phyloP scores from a whole-genome alignment of 2,888 invertebrate species.

The Allygus modestus region DNA sequence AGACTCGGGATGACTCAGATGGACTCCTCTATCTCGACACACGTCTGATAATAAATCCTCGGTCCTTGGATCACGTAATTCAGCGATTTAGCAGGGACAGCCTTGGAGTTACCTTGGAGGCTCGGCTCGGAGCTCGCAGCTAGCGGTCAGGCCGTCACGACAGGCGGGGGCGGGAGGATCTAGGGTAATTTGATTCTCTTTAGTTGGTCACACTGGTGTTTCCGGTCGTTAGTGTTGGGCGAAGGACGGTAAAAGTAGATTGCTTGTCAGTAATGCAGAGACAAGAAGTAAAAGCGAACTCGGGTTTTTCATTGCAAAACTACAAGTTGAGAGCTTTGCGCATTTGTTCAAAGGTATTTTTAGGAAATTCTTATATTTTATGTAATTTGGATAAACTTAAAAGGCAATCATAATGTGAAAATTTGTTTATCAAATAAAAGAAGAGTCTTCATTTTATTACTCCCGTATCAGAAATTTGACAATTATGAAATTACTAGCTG shows the following conservation, averaged over 20 bases:
- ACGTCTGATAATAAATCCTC: constrained; percentile 44
- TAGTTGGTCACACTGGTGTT: constrained; percentile 35
- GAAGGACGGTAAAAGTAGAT: not conserved
- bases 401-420: no score
- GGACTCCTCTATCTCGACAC: constrained; percentile 26
- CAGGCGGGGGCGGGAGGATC: constrained; percentile 24
- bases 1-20: not conserved
- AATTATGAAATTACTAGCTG: no score
- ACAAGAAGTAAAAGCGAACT: no score
- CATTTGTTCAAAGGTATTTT: no score
- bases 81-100: constrained; percentile 22
- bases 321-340: no score
- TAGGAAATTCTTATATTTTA: no score
- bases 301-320: no score
- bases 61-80: constrained; percentile 48
- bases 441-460: no score
- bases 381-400: no score
- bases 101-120: constrained; percentile 8
- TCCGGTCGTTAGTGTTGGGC: constrained; percentile 19
- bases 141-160: constrained; percentile 12
- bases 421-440: no score
- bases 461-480: no score
- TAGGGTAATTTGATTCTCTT: constrained; percentile 38
- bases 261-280: not conserved
- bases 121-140: no score